These are phyloP conservation scores for Australoheros scitulus DNA, from an alignment of 2,113 vertebrate genomes.

Conservation along the genomic window DNA sequence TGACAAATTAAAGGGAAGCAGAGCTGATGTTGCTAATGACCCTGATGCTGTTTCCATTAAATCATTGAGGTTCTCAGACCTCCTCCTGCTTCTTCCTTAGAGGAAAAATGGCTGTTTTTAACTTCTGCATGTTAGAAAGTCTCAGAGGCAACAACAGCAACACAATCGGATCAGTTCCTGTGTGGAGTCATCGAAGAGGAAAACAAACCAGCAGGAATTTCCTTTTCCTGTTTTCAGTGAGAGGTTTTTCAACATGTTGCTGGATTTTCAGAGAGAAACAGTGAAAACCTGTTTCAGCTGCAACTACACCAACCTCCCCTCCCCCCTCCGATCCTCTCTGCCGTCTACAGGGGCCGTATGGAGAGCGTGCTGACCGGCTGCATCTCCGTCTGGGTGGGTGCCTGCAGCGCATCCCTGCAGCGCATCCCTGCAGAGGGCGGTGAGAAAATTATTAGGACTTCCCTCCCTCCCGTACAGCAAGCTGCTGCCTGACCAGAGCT, in stretches of 20 bases:
- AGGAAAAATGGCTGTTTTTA: not conserved
- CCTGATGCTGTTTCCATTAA: not conserved
- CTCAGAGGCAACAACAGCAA: not conserved
- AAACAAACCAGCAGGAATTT: not conserved
- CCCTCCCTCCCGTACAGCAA: no score
- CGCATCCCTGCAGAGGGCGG: no score
- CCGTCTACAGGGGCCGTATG: no score
- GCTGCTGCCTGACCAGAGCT: no score
- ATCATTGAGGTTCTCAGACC: not conserved
- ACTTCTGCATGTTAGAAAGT: not conserved
- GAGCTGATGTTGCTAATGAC: constrained; percentile 57
- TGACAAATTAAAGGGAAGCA: constrained; percentile 69
- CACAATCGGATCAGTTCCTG: not conserved
- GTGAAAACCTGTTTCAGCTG: not conserved
- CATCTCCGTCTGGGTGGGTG: no score
- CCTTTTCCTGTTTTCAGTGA: not conserved
- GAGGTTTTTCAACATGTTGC: not conserved
- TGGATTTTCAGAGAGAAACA: not conserved
- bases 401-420: no score
- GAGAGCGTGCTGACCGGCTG: no score
- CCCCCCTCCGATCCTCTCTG: no score
- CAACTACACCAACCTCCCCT: no score
- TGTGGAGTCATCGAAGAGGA: not conserved
- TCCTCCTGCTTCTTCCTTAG: not conserved
- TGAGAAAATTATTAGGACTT: no score